Percentiles rank a stretch among this genome's conserved stretches.
These are phyloP conservation scores for Lycodopsis pacificus DNA, from an alignment of 2,797 vertebrate genomes.

Conservation along the genomic window DNA sequence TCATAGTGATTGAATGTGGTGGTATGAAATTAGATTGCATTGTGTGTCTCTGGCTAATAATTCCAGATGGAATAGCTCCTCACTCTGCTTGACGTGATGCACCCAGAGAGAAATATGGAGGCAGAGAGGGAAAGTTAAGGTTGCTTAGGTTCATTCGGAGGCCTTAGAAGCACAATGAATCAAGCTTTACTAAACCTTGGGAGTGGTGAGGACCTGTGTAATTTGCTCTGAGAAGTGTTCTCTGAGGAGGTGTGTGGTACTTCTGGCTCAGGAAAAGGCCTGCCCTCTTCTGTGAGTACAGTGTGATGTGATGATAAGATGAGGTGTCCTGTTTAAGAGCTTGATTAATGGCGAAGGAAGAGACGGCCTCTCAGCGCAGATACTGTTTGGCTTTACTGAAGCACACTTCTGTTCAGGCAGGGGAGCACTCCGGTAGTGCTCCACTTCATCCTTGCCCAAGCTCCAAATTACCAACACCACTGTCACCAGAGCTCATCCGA, in stretches of 20 bases:
- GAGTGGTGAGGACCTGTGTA: constrained; percentile 73
- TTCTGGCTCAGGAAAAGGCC: constrained; percentile 69
- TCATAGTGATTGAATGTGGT: constrained; percentile 79
- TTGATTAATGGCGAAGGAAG: constrained; percentile 81
- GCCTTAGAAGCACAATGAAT: constrained; percentile 76
- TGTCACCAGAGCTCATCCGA: constrained; percentile 78
- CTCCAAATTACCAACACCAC: constrained; percentile 80
- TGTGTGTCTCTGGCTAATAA: constrained; percentile 84
- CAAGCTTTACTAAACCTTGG: constrained; percentile 77
- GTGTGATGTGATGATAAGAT: constrained; percentile 79
- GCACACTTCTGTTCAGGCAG: constrained; percentile 75
- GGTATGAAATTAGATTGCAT: constrained; percentile 83
- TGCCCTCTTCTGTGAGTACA: constrained; percentile 65
- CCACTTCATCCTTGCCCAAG: constrained; percentile 61
- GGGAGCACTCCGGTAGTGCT: constrained; percentile 63
- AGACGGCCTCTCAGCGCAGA: constrained; percentile 77
- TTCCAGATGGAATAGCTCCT: constrained; percentile 81
- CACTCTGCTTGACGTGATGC: constrained; percentile 74
- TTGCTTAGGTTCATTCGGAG: constrained; percentile 71
- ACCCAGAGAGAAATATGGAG: constrained; percentile 72
- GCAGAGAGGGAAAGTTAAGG: constrained; percentile 73
- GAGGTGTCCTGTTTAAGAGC: constrained; percentile 81
- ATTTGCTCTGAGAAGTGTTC: constrained; percentile 79
- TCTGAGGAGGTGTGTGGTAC: constrained; percentile 72
- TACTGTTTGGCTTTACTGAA: constrained; percentile 78